Evolutionary conservation across 2,888 invertebrate species (phyloP), one percentile per base, ranked within the genome.

Genomic region (Coenonympha glycerion): DNA sequence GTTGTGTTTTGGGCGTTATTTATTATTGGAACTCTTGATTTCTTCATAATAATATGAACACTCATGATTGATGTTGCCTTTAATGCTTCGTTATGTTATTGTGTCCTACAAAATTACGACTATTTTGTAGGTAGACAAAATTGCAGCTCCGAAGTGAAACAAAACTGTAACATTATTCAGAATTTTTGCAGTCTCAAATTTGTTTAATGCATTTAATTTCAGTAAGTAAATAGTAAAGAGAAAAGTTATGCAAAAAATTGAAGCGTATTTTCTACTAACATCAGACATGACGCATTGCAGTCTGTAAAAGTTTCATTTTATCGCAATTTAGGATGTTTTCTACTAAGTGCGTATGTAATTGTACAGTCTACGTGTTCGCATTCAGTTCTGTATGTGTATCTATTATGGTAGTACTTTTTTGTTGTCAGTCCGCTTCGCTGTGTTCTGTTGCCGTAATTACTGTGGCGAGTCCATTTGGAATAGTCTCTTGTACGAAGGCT

Each of bases 401-500:
- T 65, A 68, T 69, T 65, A 69, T 69, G 69, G 64, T 60, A 58
- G 64, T 73, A 26, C 2, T 47, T 73, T 71, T 73, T 71, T 68
- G 65, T 68, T 65, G 61, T 65, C 69, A 24, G 24, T 39, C 39
- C 39, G 22, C 39, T 39, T 15, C 24, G 69, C 63, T 61, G 61
- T 58, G 65, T 56, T 66, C 63, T 59, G 65, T 69, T 58, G 63
- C 52, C 56, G 69, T 75, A 75, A 75, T 74, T 72, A 73, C 70
- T 58, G 57, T 61, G 65, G 58, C 65, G 63, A 66, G 67, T 66
- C 62, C 61, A 60, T 64, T 68, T 61, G 61, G 61, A 63, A 64
- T 68, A 67, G 68, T 68, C 67, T 66, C 68, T 68, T 63, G 66
- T 68, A 69, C 63, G 73, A 72, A 80, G 73, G 76, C 68, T 68